A percentile compares a stretch with the other conserved stretches of the same genome.
These are phyloP conservation scores for Choreutis nemorana DNA, from an alignment of 2,888 invertebrate species.

Conservation along the genomic window DNA sequence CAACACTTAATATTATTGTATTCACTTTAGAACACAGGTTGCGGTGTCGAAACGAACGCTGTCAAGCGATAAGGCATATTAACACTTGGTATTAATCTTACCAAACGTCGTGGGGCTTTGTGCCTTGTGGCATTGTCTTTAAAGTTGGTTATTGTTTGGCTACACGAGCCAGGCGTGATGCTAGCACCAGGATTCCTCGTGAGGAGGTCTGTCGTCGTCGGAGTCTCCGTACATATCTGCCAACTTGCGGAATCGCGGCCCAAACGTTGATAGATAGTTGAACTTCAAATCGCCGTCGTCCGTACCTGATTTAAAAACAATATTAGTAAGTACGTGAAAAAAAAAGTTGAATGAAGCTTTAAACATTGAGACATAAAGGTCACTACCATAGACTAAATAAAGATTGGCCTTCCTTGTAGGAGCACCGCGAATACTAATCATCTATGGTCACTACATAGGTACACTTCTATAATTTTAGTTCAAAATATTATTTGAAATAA, in stretches of 20 bases:
- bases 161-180: slow-evolving; percentile 58
- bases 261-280: slow-evolving; percentile 93
- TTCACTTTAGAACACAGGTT: slow-evolving; percentile 16
- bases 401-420: too few relatives aligned
- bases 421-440: too few relatives aligned
- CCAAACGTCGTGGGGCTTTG: slow-evolving; percentile 18
- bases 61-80: slow-evolving; percentile 44
- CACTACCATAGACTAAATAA: too few relatives aligned
- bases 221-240: slow-evolving; percentile 96
- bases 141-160: slow-evolving; percentile 28
- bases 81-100: slow-evolving; percentile 19
- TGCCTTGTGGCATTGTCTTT: slow-evolving; percentile 19
- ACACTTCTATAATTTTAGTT: too few relatives aligned
- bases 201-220: slow-evolving; percentile 81
- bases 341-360: too few relatives aligned
- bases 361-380: too few relatives aligned
- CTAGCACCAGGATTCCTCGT: slow-evolving; percentile 87
- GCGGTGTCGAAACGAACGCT: slow-evolving; percentile 15
- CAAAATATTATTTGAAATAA: too few relatives aligned
- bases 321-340: slow-evolving; percentile 2
- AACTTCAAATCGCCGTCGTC: slow-evolving; percentile 94
- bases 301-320: slow-evolving; percentile 62
- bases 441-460: too few relatives aligned
- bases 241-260: slow-evolving; percentile 93
- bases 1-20: slow-evolving; percentile 14